These are phyloP conservation scores for Neodiprion fabricii DNA, from an alignment of 1,140 invertebrate genomes.

Conservation along the genomic window DNA sequence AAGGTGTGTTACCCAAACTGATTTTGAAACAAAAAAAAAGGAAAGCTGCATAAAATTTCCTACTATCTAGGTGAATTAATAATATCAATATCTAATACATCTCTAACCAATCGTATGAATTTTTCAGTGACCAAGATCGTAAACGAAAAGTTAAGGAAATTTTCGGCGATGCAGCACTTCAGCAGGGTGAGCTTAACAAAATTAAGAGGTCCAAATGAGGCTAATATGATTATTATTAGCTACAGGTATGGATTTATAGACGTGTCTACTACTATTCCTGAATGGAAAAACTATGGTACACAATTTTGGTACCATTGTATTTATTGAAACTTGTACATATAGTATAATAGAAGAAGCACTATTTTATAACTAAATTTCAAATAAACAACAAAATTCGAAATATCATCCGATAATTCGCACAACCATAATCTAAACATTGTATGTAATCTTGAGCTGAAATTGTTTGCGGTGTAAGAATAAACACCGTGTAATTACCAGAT, in stretches of 20 bases:
- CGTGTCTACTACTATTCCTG: constrained; percentile 17
- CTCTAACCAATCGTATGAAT: constrained; percentile 22
- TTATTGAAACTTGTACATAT: background rate
- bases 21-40: constrained; percentile 17
- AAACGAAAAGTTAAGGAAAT: constrained; percentile 86
- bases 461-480: too few relatives aligned
- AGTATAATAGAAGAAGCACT: constrained; percentile 24
- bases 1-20: constrained; percentile 63
- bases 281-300: background rate
- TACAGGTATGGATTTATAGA: constrained; percentile 11
- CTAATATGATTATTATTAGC: constrained; percentile 11
- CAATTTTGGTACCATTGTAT: background rate
- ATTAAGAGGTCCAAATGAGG: constrained; percentile 64
- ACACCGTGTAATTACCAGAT: too few relatives aligned
- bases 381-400: too few relatives aligned
- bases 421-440: too few relatives aligned
- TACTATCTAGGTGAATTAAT: constrained; percentile 12
- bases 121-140: constrained; percentile 74
- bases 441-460: too few relatives aligned
- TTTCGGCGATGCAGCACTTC: constrained; percentile 77
- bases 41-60: constrained; percentile 8
- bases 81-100: constrained; percentile 4
- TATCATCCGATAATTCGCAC: too few relatives aligned
- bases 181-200: constrained; percentile 83
- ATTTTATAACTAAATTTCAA: constrained; percentile 17